Base-by-base conservation (phyloP, 2,888 invertebrate species). In the Perizoma affinitatum region DNA sequence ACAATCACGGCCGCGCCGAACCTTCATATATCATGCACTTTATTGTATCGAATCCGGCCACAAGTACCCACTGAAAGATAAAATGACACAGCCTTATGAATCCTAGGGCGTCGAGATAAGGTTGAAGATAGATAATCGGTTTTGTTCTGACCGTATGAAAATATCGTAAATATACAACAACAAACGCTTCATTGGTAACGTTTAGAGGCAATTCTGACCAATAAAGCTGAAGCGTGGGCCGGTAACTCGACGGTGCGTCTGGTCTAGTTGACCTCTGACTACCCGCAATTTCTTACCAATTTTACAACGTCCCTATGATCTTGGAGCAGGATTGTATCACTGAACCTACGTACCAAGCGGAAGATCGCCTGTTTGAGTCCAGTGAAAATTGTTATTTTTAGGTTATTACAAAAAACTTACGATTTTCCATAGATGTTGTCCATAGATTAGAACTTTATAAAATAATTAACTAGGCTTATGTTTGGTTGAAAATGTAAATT, bases 161-260 rank as follows among this genome's bases (percentile, higher is more conserved):
- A 80, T 75, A 72, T 82, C 86, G 85, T 90, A 90, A 90, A 90
- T 90, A 88, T 80, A 88, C 86, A 82, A 78, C 86, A 87, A 87
- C 85, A 85, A 85, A 85, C 82, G 86, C 78, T 86, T 88, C 90
- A 89, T 89, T 90, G 89, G 88, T 86, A 91, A 82, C 90, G 86
- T 91, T 91, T 92, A 92, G 86, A 84, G 78, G 84, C 89, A 91
- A 92, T 91, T 91, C 84, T 78, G 80, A 78, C 86, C 90, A 89
- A 91, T 92, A 91, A 91, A 90, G 86, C 80, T 82, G 79, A 70
- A 73, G 87, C 87, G 91, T 91, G 86, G 91, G 91, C 75, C 67
- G 81, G 66, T 74, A 83, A 80, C 73, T 73, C 72, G 78, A 78
- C 88, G 87, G 72, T 69, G 67, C 68, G 68, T 67, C 70, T 70